A percentile compares a stretch with the other conserved stretches of the same genome.
Evolutionary conservation across 2,113 vertebrate species (phyloP).

Genomic region (Delphinus delphis): DNA sequence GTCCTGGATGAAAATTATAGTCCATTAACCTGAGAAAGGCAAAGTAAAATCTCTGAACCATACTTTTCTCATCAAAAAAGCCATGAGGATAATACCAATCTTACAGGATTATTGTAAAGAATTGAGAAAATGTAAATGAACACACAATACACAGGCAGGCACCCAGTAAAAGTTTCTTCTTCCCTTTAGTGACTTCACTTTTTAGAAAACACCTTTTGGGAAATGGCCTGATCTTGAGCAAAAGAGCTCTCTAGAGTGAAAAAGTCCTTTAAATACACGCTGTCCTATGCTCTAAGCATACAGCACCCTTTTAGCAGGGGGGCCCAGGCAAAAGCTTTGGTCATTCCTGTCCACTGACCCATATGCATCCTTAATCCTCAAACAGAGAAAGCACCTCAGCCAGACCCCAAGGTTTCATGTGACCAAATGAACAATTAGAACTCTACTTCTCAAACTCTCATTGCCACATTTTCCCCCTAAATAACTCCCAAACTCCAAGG

Average conservation of each 20-base stretch:
- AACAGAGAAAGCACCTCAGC: not conserved
- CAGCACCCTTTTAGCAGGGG: not conserved
- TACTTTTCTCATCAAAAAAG: constrained; percentile 3
- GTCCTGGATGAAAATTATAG: constrained; percentile 18
- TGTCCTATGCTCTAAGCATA: not conserved
- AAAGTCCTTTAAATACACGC: not conserved
- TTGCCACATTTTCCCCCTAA: not conserved
- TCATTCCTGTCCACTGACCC: constrained; percentile 41
- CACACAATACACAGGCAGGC: not conserved
- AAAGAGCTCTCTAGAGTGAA: not conserved
- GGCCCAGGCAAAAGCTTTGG: not conserved
- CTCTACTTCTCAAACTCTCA: not conserved
- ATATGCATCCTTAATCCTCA: constrained; percentile 4
- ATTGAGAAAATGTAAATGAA: not conserved
- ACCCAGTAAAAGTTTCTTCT: not conserved
- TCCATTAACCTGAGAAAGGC: not conserved
- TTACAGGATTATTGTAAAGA: not conserved
- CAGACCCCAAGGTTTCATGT: not conserved
- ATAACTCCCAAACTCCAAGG: not conserved
- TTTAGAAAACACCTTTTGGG: not conserved
- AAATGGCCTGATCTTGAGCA: not conserved
- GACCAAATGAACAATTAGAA: constrained; percentile 27
- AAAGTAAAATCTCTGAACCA: not conserved
- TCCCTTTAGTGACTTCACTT: not conserved
- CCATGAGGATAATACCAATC: not conserved